A percentile compares a stretch with the other conserved stretches of the same genome.
These are phyloP conservation scores for Cephalopterus ornatus DNA, from an alignment of 2,113 vertebrate species.

Conservation along the genomic window DNA sequence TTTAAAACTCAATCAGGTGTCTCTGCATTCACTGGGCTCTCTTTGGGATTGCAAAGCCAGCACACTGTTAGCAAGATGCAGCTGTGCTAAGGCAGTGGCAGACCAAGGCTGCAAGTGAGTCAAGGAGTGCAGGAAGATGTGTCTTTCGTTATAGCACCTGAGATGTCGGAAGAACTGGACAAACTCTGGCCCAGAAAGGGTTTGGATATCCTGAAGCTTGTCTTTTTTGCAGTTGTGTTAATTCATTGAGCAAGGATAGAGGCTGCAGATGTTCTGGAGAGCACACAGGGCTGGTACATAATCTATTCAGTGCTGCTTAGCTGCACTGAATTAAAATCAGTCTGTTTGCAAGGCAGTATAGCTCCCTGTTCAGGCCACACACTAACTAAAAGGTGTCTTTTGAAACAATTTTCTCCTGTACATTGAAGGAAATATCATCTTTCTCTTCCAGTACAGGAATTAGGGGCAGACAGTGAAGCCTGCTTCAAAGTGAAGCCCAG, in stretches of 20 bases:
- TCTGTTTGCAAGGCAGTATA: no score
- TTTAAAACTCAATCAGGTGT: not conserved
- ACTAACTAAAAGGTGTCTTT: not conserved
- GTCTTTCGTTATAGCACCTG: not conserved
- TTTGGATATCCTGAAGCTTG: not conserved
- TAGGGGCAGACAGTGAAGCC: not conserved
- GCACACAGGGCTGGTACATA: accelerated
- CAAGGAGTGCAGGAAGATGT: not conserved
- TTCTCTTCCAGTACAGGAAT: not conserved
- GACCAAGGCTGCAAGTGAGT: not conserved
- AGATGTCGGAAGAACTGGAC: not conserved
- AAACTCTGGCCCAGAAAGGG: not conserved
- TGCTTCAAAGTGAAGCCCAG: not conserved
- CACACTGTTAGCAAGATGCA: not conserved
- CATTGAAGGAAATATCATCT: not conserved
- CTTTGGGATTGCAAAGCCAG: not conserved
- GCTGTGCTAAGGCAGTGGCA: not conserved
- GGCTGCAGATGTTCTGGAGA: not conserved
- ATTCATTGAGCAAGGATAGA: not conserved
- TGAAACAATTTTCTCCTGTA: not conserved
- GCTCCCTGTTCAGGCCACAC: not conserved
- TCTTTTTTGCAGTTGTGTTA: not conserved
- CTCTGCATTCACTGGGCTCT: not conserved
- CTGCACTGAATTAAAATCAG: not conserved
- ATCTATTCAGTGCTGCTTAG: not conserved